These are phyloP conservation scores for Sebastes aleutianus DNA, from an alignment of 2,797 vertebrate species.

Conservation along the genomic window DNA sequence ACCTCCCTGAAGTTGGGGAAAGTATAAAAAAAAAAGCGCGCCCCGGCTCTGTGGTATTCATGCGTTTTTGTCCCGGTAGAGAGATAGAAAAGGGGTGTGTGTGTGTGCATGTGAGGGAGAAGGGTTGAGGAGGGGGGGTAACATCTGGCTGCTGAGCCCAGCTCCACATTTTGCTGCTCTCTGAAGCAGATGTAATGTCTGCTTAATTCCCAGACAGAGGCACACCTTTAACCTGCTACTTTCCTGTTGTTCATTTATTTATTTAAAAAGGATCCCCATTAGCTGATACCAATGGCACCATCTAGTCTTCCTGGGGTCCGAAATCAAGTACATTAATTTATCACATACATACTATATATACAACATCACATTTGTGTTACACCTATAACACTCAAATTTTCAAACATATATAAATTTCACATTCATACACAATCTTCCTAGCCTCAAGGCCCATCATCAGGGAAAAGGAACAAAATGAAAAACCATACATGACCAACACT, in stretches of 20 bases:
- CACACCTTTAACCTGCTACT: conserved; percentile 69
- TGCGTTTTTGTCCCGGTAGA: conserved; percentile 35
- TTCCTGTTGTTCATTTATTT: conserved; percentile 25
- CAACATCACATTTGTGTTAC: too few species aligned
- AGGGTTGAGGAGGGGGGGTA: neutral
- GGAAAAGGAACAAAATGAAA: too few species aligned
- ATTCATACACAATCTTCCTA: too few species aligned
- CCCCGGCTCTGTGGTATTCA: conserved; percentile 20
- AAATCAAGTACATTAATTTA: too few species aligned
- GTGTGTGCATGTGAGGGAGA: neutral
- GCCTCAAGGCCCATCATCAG: too few species aligned
- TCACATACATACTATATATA: too few species aligned
- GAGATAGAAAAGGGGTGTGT: conserved; percentile 35
- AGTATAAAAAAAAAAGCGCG: conserved; percentile 33
- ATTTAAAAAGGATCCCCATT: too few species aligned
- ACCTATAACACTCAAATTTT: too few species aligned
- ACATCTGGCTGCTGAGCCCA: conserved; percentile 76
- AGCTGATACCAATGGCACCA: too few species aligned
- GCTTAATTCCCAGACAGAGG: conserved; percentile 70
- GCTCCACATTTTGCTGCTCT: conserved; percentile 66
- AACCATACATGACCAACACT: accelerated
- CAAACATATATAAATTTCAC: too few species aligned
- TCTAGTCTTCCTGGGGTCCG: accelerated
- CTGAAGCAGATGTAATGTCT: conserved; percentile 75
- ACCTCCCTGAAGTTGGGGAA: conserved; percentile 42